Conservation (phyloP, 2,113 vertebrate genomes). For the Mustela lutreola region DNA sequence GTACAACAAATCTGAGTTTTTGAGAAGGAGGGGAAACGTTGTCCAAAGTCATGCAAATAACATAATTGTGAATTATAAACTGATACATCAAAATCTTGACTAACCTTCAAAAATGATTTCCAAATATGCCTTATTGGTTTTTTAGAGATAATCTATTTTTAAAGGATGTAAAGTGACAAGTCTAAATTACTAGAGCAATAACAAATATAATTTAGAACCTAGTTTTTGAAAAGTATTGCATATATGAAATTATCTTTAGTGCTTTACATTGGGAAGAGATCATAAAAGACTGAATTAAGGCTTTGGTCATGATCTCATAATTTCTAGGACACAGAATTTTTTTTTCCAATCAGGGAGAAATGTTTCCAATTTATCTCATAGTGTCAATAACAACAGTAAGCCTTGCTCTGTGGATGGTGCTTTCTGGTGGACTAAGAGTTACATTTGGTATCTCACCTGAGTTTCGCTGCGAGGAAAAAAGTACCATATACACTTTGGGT, state of each 20-base stretch:
- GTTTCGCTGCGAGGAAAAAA: neutral
- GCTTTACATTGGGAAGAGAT: neutral
- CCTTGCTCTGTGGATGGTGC: neutral
- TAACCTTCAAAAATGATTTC: slow-evolving; percentile 21
- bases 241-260: neutral
- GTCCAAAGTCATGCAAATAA: neutral
- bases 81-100: slow-evolving; percentile 19
- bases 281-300: neutral
- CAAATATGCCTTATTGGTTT: neutral
- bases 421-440: neutral
- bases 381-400: neutral
- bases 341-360: neutral
- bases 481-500: neutral
- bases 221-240: neutral
- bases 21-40: neutral
- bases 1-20: slow-evolving; percentile 36
- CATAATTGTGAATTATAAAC: slow-evolving; percentile 18
- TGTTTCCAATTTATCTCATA: neutral
- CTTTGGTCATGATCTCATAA: neutral
- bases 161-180: neutral
- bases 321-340: neutral
- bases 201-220: neutral
- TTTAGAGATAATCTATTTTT: neutral
- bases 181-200: neutral
- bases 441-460: neutral